Conservation (phyloP, 2,888 invertebrate species). For the Ischnura elegans region DNA sequence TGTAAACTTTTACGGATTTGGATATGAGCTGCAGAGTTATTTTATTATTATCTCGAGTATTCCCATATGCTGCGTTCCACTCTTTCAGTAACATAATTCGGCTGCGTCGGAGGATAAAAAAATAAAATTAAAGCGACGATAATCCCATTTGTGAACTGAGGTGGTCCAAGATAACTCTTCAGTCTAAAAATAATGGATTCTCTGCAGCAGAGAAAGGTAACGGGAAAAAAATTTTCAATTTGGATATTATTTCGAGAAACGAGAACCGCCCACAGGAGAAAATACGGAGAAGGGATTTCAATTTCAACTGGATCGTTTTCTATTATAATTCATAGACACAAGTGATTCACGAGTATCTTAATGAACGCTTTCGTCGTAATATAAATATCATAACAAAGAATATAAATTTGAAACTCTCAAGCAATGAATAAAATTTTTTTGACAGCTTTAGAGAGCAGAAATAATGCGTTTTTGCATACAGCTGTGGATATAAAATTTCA, state of each 20-base stretch:
- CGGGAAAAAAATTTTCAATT: not conserved
- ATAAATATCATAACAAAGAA: too few species aligned
- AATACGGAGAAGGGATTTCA: not conserved
- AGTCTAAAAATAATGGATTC: slow-evolving; percentile 8
- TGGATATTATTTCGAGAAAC: not conserved
- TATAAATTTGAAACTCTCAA: too few species aligned
- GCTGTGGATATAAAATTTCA: too few species aligned
- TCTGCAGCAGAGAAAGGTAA: not conserved
- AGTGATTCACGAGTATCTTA: too few species aligned
- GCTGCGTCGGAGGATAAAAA: not conserved
- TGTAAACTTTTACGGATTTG: not conserved
- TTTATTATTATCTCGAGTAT: not conserved
- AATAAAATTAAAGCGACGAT: not conserved
- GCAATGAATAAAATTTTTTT: too few species aligned
- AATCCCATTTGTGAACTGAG: not conserved
- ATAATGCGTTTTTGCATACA: too few species aligned
- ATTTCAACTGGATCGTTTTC: not conserved
- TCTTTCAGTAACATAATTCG: not conserved
- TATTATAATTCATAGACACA: too few species aligned
- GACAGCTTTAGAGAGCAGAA: too few species aligned
- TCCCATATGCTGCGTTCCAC: not conserved
- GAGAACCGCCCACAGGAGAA: not conserved
- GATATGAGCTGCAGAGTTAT: not conserved
- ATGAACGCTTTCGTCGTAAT: too few species aligned
- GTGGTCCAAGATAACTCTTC: not conserved